Base-by-base conservation (phyloP, 2,113 vertebrate species). In the Miniopterus natalensis region DNA sequence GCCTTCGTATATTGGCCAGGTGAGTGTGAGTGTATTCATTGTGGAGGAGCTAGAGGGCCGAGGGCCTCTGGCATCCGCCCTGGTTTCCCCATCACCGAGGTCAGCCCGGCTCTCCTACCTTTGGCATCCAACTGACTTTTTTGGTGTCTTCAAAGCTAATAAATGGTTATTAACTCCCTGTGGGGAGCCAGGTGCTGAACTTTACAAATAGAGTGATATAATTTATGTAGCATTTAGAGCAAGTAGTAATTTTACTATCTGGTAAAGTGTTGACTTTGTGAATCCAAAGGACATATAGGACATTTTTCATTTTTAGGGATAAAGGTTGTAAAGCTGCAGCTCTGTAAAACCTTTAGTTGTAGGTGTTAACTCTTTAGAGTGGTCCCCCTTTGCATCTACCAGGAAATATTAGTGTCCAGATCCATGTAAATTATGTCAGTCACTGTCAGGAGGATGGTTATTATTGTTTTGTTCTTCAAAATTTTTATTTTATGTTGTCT, bases 281-380 rank as follows among this genome's bases (percentile, higher is more conserved):
- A 88, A 66, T 87, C 31, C 55, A 79, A 93, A 89, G 42, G 61
- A 83, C 49, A 15, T 88, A 92, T 83, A 84, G 61, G 47, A 29
- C 23, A 15, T 74, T 92, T 80, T 92, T 65, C n/a, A 12, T 78
- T 81, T 92, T 23, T 57, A 20, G 13, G 31, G 20, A 42, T 71
- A 42, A 80, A 53, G 63, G 27, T 68, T 94, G 75, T 71, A 59
- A 77, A 73, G 25, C 51, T 29, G 47, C 42, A 20, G 49, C 36
- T 68, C 17, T 47, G n/a, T 45, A 84, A 84, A 84, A 31, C 21
- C 25, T 93, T 51, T 36, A 55, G 23, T 63, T 61, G 45, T 74
- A 65, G 57, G 63, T 45, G 13, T 57, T 79, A 40, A 27, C 15
- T 75, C n/a, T 75, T 36, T n/a, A 61, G 65, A 84, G 20, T 40